Evolutionary conservation across 2,113 vertebrate genomes (phyloP), one percentile per base, ranked within the genome.

Genomic region (Garra rufa): DNA sequence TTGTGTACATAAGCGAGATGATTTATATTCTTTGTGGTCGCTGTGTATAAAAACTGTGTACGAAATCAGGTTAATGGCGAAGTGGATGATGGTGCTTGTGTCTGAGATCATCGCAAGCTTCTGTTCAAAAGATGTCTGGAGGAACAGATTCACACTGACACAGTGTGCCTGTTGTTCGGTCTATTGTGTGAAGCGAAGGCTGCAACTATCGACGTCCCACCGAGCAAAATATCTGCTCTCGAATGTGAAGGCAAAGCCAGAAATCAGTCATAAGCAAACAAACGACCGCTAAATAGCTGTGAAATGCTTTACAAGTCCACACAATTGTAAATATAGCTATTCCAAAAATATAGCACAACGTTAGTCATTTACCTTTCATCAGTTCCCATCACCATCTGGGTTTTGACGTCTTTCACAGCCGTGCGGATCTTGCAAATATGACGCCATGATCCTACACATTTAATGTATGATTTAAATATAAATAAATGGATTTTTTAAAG

Each of bases 91-190:
- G 10, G 24, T 70, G 21, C 15, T 61, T 9, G 24, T 63, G 67
- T 52, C 65, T 77, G 77, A 14, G 48, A 38, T 43, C 10, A 26
- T 81, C 44, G 14, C 71, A 69, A 52, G 34, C 57, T 84, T 67
- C 77, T 38, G 6, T 52, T 34, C 14, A 46, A 24, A 87, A 81
- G 46, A 84, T 46, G 61, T 79, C 59, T 48, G 48, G 73, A 83
- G 83, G 84, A 83, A 88, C 87, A 85, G 76, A 83, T 88, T 88
- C 87, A 81, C 87, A 88, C 76, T 85, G 69, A 85, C 87, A 81
- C 87, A 85, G 84, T 85, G 84, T 88, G 81, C 84, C 84, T 85
- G 84, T 88, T 88, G 75, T 85, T 88, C 76, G 8, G 50, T 85
- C 81, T 88, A 85, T 88, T 88, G 84, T 85, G 87, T 83, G 84